A percentile compares a stretch with the other conserved stretches of the same genome.
Evolutionary conservation across 2,888 invertebrate species (phyloP).

Genomic region (Pseudococcus viburni): DNA sequence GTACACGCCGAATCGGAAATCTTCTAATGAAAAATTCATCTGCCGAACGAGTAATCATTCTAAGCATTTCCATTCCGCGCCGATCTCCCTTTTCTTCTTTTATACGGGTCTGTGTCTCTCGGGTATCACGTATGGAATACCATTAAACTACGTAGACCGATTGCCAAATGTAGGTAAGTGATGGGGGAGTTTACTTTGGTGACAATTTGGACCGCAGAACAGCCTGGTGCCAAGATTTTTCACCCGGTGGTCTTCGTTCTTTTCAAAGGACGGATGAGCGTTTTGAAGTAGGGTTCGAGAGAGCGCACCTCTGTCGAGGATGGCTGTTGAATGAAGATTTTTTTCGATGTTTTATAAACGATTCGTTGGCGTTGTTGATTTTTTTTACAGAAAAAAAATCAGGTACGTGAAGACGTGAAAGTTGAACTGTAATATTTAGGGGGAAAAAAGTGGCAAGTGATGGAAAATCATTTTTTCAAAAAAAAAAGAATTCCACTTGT

Average conservation of each 20-base stretch:
- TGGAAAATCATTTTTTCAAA: too few species aligned
- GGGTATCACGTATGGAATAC: slow-evolving; percentile 8
- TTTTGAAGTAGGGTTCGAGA: not conserved
- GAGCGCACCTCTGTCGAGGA: not conserved
- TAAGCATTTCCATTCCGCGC: not conserved
- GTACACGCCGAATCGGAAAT: not conserved
- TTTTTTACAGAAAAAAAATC: too few species aligned
- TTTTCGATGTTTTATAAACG: too few species aligned
- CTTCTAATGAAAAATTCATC: slow-evolving; percentile 33
- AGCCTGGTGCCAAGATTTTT: not conserved
- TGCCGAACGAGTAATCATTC: not conserved
- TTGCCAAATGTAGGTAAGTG: too few species aligned
- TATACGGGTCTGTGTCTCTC: not conserved
- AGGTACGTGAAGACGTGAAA: too few species aligned
- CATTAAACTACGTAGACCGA: not conserved
- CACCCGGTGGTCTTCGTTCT: not conserved
- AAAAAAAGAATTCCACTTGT: too few species aligned
- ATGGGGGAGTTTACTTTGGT: not conserved
- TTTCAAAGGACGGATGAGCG: not conserved
- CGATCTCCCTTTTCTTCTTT: too few species aligned
- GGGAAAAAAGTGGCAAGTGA: too few species aligned
- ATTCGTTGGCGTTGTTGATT: too few species aligned
- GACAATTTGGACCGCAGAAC: not conserved
- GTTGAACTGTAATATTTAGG: too few species aligned
- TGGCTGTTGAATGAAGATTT: not conserved